phyloP scores from a whole-genome alignment of 2,113 vertebrate genomes.

The Leptosomus discolor region DNA sequence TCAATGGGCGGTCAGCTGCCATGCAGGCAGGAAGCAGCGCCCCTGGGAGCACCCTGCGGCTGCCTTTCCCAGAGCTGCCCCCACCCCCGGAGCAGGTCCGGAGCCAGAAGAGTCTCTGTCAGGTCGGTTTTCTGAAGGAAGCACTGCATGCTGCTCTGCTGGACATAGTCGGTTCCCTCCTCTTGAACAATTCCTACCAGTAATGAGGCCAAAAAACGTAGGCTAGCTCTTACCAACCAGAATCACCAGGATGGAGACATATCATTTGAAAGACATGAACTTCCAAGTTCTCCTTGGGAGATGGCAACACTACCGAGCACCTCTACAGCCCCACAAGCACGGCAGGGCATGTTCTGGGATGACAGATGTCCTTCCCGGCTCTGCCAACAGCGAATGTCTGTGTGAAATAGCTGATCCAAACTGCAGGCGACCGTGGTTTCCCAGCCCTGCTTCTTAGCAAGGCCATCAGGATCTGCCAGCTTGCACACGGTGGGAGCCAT shows the following conservation, averaged over 20 bases:
- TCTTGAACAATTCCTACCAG: background rate
- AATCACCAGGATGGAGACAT: fast-evolving
- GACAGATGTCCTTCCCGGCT: background rate
- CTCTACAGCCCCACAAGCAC: fast-evolving
- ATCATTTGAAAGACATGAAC: background rate
- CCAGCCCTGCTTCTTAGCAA: background rate
- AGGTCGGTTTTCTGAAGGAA: background rate
- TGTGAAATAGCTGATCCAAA: background rate
- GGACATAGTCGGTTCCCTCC: background rate
- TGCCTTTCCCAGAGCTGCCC: background rate
- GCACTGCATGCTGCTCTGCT: background rate
- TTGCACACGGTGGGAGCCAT: background rate
- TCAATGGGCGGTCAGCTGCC: background rate
- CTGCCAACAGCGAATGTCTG: fast-evolving
- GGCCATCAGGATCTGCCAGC: slow-evolving; percentile 20
- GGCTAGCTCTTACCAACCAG: background rate
- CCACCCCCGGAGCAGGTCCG: background rate
- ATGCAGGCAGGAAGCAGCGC: fast-evolving
- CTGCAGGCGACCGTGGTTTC: fast-evolving
- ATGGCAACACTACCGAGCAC: background rate
- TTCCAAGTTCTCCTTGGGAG: background rate
- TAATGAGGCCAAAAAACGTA: fast-evolving
- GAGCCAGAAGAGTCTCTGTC: background rate
- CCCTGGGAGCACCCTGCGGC: background rate
- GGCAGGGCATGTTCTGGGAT: fast-evolving